phyloP scores from a whole-genome alignment of 2,888 invertebrate species.

The Podabrus alpinus region DNA sequence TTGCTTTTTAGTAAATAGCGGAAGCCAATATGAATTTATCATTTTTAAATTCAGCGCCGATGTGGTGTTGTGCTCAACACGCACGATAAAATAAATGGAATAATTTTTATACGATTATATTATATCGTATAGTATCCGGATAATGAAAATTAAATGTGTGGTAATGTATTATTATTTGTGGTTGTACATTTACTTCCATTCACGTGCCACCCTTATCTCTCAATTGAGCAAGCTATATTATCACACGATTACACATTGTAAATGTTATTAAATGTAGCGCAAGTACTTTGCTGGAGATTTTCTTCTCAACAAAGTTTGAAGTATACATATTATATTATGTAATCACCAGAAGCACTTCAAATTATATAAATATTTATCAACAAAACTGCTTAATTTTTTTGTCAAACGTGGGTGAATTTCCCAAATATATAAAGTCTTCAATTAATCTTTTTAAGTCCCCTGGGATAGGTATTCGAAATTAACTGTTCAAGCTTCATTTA shows the following conservation, averaged over 20 bases:
- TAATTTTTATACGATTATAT: neutral
- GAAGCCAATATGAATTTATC: constrained; percentile 2
- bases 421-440: too few species aligned
- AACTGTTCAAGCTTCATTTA: too few species aligned
- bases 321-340: neutral
- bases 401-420: too few species aligned
- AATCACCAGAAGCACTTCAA: neutral
- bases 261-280: constrained; percentile 8
- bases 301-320: neutral
- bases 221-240: neutral
- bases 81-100: constrained; percentile 2
- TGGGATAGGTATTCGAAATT: too few species aligned
- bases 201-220: constrained; percentile 16
- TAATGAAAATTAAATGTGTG: neutral
- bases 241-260: neutral
- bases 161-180: constrained; percentile 9
- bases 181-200: constrained; percentile 21
- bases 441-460: too few species aligned
- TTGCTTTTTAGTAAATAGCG: neutral
- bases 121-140: neutral
- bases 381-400: neutral
- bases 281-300: constrained; percentile 3
- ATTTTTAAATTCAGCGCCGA: neutral
- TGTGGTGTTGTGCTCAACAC: neutral
- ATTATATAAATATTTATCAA: neutral